Evolutionary conservation across 2,888 invertebrate genomes (phyloP), one percentile per base, ranked within the genome.

Genomic region (Cotesia congregata): DNA sequence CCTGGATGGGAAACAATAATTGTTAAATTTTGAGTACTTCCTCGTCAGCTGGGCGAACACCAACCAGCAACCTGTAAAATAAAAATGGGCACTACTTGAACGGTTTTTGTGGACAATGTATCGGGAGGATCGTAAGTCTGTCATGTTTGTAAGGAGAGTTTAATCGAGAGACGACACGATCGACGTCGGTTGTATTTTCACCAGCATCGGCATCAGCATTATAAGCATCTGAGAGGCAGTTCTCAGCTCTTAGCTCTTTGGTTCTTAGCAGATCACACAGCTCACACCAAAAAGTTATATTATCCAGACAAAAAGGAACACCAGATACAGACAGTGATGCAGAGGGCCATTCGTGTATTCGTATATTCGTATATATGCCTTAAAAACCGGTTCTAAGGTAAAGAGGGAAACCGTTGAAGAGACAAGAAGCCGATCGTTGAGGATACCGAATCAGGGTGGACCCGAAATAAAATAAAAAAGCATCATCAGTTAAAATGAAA

Each of bases 331-430:
- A 30, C 30, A 30, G 3, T 3, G 30, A 3, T 30, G 30, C 30
- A 30, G 30, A 30, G 30, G 30, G 3, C 30, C 30, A 30, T 30
- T 30, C 30, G 30, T 30, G 3, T 30, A 30, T 30, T 30, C 30
- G 39, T 40, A 68, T 20, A 70, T 64, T n/a, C n/a, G 5, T 17
- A 50, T 65, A 50, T 71, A 30, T 38, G 59, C 15, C 38, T 67
- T 40, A 80, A 79, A 80, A 82, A 82, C 81, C 81, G 81, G 81
- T 82, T 82, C 78, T 77, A 76, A 76, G 78, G 80, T 82, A 79
- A 80, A 80, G 77, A 78, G 80, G 80, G 79, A 80, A 82, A 82
- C 80, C 79, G 80, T 80, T 80, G 80, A 82, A 78, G 78, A 80
- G 79, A 80, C 81, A 80, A 82, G 80, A 80, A 80, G 78, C 79